These are phyloP conservation scores for Diuraphis noxia DNA, from an alignment of 1,140 invertebrate genomes.

Conservation along the genomic window DNA sequence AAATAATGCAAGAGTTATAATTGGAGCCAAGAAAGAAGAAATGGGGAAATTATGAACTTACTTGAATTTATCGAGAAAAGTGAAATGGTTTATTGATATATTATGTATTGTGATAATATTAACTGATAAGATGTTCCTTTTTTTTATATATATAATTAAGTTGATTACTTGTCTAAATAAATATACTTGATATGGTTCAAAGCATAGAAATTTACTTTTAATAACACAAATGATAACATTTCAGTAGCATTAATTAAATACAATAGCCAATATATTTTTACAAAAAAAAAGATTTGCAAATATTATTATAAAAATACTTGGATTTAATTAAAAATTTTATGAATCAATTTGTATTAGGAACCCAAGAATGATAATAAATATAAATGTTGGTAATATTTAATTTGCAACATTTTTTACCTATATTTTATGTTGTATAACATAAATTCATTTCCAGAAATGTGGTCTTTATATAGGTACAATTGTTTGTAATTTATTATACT, in stretches of 20 bases:
- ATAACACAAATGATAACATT: neutral
- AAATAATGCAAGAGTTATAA: neutral
- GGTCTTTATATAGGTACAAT: too few relatives aligned
- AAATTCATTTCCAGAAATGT: too few relatives aligned
- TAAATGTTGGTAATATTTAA: too few relatives aligned
- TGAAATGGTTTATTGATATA: neutral
- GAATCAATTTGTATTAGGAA: neutral
- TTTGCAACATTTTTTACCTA: too few relatives aligned
- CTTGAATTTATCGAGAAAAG: neutral
- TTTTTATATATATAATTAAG: neutral
- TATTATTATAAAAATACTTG: neutral
- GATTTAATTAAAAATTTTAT: neutral
- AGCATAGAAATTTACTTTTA: neutral
- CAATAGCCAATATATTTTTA: neutral
- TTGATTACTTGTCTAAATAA: neutral
- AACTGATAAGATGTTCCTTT: neutral
- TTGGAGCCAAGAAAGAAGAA: neutral
- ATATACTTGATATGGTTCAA: neutral
- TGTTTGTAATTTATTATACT: neutral
- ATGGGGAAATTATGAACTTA: neutral
- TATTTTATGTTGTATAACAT: too few relatives aligned
- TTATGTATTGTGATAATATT: neutral
- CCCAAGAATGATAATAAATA: too few relatives aligned
- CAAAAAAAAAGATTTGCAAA: neutral
- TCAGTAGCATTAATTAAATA: neutral